Percentiles rank a stretch among this genome's conserved stretches.
Evolutionary conservation across 2,888 invertebrate genomes (phyloP).

Genomic region (Protonemura montana): DNA sequence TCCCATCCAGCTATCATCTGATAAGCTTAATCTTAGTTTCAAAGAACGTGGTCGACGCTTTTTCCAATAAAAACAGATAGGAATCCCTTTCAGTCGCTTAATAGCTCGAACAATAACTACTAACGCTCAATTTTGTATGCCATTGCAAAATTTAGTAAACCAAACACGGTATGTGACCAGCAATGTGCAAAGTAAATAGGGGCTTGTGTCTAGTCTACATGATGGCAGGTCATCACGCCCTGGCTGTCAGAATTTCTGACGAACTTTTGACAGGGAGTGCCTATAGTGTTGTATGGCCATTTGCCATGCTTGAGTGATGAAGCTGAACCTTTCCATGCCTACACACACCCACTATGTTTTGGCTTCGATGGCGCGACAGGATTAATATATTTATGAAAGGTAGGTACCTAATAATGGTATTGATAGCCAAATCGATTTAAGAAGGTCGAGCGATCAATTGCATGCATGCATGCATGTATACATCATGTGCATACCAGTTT

Average conservation of each 20-base stretch:
- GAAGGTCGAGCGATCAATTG: too few relatives aligned
- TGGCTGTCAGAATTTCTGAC: neutral
- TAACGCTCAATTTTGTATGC: neutral
- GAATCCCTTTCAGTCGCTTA: neutral
- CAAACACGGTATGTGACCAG: neutral
- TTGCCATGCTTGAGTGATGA: neutral
- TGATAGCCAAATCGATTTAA: neutral
- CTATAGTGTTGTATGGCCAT: neutral
- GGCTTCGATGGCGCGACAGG: neutral
- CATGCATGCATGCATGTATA: too few relatives aligned
- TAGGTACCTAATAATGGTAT: neutral
- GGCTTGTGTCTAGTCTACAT: neutral
- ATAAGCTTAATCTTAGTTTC: neutral
- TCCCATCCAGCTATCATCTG: slow-evolving; percentile 12
- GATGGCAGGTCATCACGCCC: neutral
- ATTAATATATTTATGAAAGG: neutral
- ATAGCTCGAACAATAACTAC: neutral
- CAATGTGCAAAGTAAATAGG: neutral
- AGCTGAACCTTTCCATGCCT: neutral
- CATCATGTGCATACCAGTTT: too few relatives aligned
- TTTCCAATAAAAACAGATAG: neutral
- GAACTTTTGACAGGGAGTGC: neutral
- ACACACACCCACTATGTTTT: neutral
- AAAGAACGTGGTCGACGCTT: neutral
- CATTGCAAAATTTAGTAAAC: neutral